Base-by-base conservation (phyloP, 1,140 invertebrate species). In the Pygmarrhopalites habei region DNA sequence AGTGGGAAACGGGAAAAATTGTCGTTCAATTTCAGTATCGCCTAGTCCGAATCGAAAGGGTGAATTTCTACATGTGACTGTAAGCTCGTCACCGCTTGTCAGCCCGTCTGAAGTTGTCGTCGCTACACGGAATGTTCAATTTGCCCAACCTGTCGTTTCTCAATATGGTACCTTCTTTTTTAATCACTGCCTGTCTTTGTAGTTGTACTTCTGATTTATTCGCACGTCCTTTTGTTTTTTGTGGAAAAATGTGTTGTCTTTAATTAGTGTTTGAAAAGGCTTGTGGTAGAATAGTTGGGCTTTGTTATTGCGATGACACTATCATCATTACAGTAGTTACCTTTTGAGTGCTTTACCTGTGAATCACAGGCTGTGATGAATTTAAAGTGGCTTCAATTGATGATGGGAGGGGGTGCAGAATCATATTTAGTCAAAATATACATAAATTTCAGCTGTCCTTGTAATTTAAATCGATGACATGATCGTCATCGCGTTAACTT, bases 61-160 rank as follows among this genome's bases (percentile, higher is more conserved):
- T 32, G 76, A 78, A 71, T 76, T 79, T 62, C 69, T 78, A 32
- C 73, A 76, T 59, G 75, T 78, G 51, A 75, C 73, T 26, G 76
- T 82, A 69, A 81, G 80, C 56, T 7, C 30, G 7, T 78, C 85
- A 71, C 82, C 82, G 49, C 79, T 92, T 29, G 86, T 91, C 67
- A 85, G 89, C 67, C 88, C 89, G 19, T 82, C 83, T 43, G 87
- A 91, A 75, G 87, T 92, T 64, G 81, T 84, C 63, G 81, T 90
- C 29, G 85, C 83, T 62, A 82, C 85, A 72, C 80, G 83, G 67
- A 82, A 86, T 25, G 83, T 89, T 41, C 84, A 85, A 68, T 83
- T 84, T 52, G 88, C 89, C 2, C 83, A 89, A 75, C 85, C 86
- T 65, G 85, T 88, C 69, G 79, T 89, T 65, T 89, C 89, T 57